Conservation (phyloP, 2,113 vertebrate species). For the Hassar affinis region DNA sequence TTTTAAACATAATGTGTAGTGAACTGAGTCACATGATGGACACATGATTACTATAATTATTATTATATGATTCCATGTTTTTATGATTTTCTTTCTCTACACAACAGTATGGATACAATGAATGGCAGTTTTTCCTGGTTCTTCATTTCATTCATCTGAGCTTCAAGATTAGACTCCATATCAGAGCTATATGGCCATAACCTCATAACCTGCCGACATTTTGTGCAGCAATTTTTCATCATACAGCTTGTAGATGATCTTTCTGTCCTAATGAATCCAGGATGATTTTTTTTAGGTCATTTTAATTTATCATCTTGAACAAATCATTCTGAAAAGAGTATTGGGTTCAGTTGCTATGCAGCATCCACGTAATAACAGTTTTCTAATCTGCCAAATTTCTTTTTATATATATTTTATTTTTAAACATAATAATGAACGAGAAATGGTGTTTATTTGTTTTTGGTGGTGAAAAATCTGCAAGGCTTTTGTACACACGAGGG, state of each 20-base stretch:
- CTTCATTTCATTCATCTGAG: background rate
- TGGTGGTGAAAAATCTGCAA: background rate
- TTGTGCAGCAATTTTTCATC: background rate
- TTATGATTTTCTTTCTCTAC: background rate
- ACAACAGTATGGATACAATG: constrained; percentile 1
- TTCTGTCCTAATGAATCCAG: background rate
- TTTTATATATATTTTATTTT: background rate
- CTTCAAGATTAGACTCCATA: background rate
- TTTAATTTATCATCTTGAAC: background rate
- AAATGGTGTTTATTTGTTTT: constrained; percentile 10
- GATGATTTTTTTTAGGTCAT: background rate
- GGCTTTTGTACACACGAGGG: constrained; percentile 2
- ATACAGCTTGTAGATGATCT: constrained; percentile 1
- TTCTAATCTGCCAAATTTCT: constrained; percentile 25
- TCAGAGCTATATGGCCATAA: constrained; percentile 3
- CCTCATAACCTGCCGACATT: constrained; percentile 1
- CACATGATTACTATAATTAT: background rate
- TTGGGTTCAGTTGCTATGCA: background rate
- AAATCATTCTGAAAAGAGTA: background rate
- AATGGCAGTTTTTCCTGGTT: background rate
- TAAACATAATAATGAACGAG: background rate
- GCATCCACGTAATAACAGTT: background rate
- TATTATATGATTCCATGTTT: background rate
- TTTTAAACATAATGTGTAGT: background rate
- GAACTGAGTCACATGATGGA: background rate